Evolutionary conservation across 2,113 vertebrate species (phyloP).

Genomic region (Tenrec ecaudatus): DNA sequence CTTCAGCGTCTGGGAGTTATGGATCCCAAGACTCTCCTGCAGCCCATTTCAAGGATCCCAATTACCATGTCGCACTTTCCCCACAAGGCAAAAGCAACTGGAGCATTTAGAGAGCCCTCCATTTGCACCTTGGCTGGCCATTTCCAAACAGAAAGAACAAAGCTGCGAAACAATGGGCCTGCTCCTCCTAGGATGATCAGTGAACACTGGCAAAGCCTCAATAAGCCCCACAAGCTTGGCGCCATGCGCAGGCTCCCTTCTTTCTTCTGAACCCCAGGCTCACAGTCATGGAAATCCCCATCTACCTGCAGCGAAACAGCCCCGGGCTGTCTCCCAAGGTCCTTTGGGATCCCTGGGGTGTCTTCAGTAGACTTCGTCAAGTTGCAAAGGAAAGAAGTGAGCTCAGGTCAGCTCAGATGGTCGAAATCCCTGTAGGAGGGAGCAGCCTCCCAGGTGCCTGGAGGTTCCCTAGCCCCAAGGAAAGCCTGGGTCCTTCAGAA

Average conservation of each 20-base stretch:
- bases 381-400: not conserved
- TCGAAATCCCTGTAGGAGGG: not conserved
- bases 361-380: too few species aligned
- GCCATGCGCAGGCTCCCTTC: not conserved
- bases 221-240: rapidly evolving
- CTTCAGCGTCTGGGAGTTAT: not conserved
- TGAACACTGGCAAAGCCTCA: too few species aligned
- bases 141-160: not conserved
- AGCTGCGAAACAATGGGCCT: rapidly evolving
- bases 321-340: rapidly evolving
- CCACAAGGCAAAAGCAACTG: rapidly evolving
- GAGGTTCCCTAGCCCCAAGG: not conserved
- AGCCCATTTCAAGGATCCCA: not conserved
- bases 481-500: rapidly evolving
- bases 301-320: not conserved
- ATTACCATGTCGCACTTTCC: not conserved
- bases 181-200: not conserved
- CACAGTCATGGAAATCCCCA: not conserved
- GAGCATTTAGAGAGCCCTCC: rapidly evolving
- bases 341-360: too few species aligned
- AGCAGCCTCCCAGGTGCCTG: not conserved
- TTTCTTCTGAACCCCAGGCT: not conserved
- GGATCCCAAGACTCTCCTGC: not conserved
- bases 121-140: not conserved
- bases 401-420: too few species aligned